phyloP scores from a whole-genome alignment of 1,140 invertebrate genomes.

The Batillaria attramentaria region DNA sequence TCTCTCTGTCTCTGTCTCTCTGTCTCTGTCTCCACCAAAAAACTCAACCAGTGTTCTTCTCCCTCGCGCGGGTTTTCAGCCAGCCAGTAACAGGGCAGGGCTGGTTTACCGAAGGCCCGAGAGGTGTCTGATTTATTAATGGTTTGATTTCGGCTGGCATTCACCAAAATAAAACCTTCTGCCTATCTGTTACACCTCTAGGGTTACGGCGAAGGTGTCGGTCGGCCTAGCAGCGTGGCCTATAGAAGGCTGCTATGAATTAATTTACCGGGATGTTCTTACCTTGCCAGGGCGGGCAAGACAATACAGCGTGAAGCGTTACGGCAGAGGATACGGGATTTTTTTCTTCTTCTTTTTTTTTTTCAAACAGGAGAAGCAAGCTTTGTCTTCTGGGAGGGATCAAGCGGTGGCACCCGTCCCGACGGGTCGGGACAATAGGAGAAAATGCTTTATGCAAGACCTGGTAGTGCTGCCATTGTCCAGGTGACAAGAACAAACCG shows the following conservation, averaged over 20 bases:
- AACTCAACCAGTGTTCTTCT: neutral
- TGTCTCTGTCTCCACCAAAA: neutral
- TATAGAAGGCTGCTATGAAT: neutral
- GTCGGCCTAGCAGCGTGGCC: neutral
- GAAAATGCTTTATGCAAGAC: neutral
- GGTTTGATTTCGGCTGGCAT: constrained; percentile 27
- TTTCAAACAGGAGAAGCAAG: too few species aligned
- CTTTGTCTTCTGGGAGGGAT: too few species aligned
- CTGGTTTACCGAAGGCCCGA: neutral
- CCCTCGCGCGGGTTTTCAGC: neutral
- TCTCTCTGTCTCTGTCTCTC: neutral
- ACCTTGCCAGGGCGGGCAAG: too few species aligned
- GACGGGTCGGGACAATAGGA: neutral
- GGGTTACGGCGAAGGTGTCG: constrained; percentile 1
- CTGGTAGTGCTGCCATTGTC: neutral
- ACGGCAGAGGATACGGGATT: too few species aligned
- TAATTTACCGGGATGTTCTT: constrained; percentile 19
- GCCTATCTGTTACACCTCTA: constrained; percentile 26
- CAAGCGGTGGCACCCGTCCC: neutral
- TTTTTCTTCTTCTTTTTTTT: too few species aligned
- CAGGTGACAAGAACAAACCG: neutral
- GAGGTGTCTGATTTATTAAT: constrained; percentile 31
- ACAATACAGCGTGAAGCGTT: too few species aligned
- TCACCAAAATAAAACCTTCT: neutral
- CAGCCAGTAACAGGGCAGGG: neutral